Evolutionary conservation across 2,797 vertebrate genomes (phyloP).

Genomic region (Lithobates sylvaticus): DNA sequence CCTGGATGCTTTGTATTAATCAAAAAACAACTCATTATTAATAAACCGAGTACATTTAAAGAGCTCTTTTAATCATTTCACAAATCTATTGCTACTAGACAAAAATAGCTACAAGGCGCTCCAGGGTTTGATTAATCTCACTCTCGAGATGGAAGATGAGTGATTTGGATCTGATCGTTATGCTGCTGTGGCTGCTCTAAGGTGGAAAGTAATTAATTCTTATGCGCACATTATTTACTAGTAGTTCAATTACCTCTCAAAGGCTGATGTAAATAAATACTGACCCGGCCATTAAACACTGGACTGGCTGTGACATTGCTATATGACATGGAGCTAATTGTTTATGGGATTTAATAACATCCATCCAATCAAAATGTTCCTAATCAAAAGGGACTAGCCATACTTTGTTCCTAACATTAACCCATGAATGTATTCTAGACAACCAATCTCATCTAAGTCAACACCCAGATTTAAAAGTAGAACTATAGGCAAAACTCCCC

Average conservation of each 20-base stretch:
- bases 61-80: conserved; percentile 34
- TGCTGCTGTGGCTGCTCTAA: conserved; percentile 17
- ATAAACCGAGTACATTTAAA: conserved; percentile 27
- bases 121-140: conserved; percentile 35
- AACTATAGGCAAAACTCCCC: no score
- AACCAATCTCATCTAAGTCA: no score
- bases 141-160: conserved; percentile 43
- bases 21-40: conserved; percentile 39
- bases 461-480: no score
- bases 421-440: neutral
- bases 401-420: neutral
- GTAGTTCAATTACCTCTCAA: conserved; percentile 32
- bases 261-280: conserved; percentile 52
- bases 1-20: conserved; percentile 39
- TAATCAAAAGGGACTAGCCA: neutral
- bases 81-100: conserved; percentile 30
- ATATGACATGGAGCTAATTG: conserved; percentile 37
- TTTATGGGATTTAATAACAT: conserved; percentile 30
- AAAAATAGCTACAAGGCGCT: conserved; percentile 6
- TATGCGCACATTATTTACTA: conserved; percentile 51
- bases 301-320: conserved; percentile 40
- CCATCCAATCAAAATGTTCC: conserved; percentile 4
- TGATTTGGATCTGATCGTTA: conserved; percentile 43
- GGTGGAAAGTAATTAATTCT: conserved; percentile 44
- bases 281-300: conserved; percentile 38